Base-by-base conservation (phyloP, 2,888 invertebrate genomes). In the Zygothrica quintamaculata region DNA sequence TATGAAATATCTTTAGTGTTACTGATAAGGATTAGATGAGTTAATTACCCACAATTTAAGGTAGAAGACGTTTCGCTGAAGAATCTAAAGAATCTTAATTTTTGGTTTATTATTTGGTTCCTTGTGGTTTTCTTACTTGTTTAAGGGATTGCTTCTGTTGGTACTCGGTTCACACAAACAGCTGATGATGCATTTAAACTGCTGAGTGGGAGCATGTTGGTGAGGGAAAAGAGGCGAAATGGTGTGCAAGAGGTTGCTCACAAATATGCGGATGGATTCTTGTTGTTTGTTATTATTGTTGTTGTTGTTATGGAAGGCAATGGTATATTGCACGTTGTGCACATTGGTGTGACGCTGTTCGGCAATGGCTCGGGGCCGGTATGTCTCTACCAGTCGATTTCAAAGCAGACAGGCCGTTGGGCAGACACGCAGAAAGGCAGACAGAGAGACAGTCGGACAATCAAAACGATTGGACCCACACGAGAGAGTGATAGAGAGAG, bases 151-250 rank as follows among this genome's bases (percentile, higher is more conserved):
- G 44, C 52, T 33, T 36, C 29, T 37, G 47, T 48, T 48, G 55
- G 48, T 29, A 51, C 48, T 62, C 70, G 65, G 40, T 57, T 55
- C 55, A 37, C 64, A 65, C 62, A 40, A 79, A 79, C 87, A 79
- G 87, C 78, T 79, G 77, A 86, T 78, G 79, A 52, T 74, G 62
- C 65, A 77, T 48, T 58, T 52, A 56, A 56, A 57, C n/a, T 51
- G 22, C 42, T 26, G 48, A 43, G 67, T 55, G 67, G 51, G 67
- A 50, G 53, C 7, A 29, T 53, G n/a, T n/a, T n/a, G n/a, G n/a
- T n/a, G n/a, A n/a, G n/a, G 18, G 25, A 15, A 7, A 12, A n/a
- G 36, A 7, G 31, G 22, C 50, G 48, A 18, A n/a, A n/a, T n/a
- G n/a, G n/a, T n/a, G n/a, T n/a, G n/a, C n/a, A n/a, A 11, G 39